Conservation (phyloP, 2,113 vertebrate species). For the Malurus cyaneus region DNA sequence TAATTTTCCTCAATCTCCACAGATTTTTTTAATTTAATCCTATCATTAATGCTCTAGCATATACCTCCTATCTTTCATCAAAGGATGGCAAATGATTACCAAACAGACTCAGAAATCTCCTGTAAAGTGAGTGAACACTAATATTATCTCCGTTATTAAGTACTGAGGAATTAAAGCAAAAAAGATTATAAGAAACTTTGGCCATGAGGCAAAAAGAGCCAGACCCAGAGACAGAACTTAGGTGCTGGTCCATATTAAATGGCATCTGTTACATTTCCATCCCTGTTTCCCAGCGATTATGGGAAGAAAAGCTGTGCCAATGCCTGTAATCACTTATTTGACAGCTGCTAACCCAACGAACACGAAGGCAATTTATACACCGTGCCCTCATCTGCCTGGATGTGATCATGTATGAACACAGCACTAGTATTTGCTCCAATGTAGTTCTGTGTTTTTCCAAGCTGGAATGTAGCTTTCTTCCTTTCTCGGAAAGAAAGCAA, state of each 20-base stretch:
- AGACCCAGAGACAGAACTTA: constrained; percentile 24
- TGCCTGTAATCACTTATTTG: constrained; percentile 59
- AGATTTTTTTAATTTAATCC: background rate
- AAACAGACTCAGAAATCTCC: background rate
- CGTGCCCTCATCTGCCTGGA: constrained; percentile 26
- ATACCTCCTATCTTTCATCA: background rate
- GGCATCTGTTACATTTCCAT: constrained; percentile 64
- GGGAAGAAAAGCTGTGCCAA: constrained; percentile 43
- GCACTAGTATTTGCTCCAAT: background rate
- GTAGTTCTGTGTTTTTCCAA: background rate
- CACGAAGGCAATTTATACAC: constrained; percentile 37
- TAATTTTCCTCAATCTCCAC: background rate
- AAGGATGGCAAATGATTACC: background rate
- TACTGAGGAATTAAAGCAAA: background rate
- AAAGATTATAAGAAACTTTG: constrained; percentile 8
- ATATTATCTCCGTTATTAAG: background rate
- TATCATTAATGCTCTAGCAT: background rate
- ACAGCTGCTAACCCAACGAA: constrained; percentile 57
- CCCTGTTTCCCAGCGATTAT: constrained; percentile 21
- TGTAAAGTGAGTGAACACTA: background rate
- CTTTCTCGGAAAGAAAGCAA: background rate
- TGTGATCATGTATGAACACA: constrained; percentile 34
- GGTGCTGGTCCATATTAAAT: constrained; percentile 57
- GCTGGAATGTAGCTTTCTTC: background rate
- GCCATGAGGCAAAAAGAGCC: background rate